phyloP scores from a whole-genome alignment of 1,140 invertebrate species.

The Marisa cornuarietis region DNA sequence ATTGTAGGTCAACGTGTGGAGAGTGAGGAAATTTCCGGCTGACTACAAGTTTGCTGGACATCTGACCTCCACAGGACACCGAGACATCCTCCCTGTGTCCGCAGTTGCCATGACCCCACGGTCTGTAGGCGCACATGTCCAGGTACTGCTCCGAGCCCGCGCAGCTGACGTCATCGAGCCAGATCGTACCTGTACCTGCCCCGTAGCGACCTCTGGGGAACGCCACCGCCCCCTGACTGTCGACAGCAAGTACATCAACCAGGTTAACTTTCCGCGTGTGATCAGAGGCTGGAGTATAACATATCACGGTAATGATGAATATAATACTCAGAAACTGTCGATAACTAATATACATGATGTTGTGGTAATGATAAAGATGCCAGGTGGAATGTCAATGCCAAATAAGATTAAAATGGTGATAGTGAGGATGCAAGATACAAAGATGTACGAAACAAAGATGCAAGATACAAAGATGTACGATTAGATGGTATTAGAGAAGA shows the following conservation, averaged over 20 bases:
- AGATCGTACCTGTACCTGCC: slow-evolving; percentile 58
- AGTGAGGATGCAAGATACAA: too few species aligned
- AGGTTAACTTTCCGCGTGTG: too few species aligned
- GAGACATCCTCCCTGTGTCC: slow-evolving; percentile 71
- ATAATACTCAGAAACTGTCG: background rate
- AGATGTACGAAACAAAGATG: too few species aligned
- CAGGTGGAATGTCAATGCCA: too few species aligned
- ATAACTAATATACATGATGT: background rate
- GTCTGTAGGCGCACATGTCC: slow-evolving; percentile 75
- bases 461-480: too few species aligned
- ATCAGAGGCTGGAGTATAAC: background rate
- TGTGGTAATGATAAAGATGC: background rate
- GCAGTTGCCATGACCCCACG: slow-evolving; percentile 81
- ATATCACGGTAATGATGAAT: background rate
- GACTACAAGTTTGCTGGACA: too few species aligned
- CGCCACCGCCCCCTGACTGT: slow-evolving; percentile 9
- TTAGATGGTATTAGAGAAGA: too few species aligned
- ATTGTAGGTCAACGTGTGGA: too few species aligned
- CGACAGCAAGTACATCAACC: background rate
- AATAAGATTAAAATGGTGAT: too few species aligned
- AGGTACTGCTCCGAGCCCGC: slow-evolving; percentile 76
- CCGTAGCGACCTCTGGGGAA: slow-evolving; percentile 1
- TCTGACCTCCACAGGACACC: slow-evolving; percentile 29
- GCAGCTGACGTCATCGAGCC: slow-evolving; percentile 79
- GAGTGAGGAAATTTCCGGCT: too few species aligned